A percentile compares a stretch with the other conserved stretches of the same genome.
These are phyloP conservation scores for Rhyacophila brunnea DNA, from an alignment of 1,140 invertebrate genomes.

Conservation along the genomic window DNA sequence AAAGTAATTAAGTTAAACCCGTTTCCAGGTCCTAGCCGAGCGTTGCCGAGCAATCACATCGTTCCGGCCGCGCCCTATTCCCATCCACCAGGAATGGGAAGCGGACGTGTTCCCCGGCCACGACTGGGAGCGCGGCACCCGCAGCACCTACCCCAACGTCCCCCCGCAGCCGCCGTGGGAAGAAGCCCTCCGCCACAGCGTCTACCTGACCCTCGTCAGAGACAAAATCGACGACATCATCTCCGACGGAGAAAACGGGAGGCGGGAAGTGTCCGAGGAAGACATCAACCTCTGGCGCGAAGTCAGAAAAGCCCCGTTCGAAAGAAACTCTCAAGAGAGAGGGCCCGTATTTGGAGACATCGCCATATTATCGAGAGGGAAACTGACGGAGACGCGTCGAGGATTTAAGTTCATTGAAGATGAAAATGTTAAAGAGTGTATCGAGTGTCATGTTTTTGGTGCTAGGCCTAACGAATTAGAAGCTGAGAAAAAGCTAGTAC, in stretches of 20 bases:
- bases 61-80: not conserved
- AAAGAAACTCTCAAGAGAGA: conserved; percentile 45
- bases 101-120: not conserved
- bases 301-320: conserved; percentile 55
- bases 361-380: conserved; percentile 59
- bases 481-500: conserved; percentile 23
- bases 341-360: conserved; percentile 58
- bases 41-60: conserved; percentile 1
- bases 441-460: conserved; percentile 39
- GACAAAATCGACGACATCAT: conserved; percentile 50
- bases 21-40: conserved; percentile 11
- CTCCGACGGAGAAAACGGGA: conserved; percentile 38
- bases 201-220: conserved; percentile 56
- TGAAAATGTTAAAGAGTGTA: conserved; percentile 49
- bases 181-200: conserved; percentile 58
- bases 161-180: conserved; percentile 52
- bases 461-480: conserved; percentile 30
- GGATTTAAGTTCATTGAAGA: conserved; percentile 59
- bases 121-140: not conserved
- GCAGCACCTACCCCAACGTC: not conserved
- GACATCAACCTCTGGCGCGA: conserved; percentile 54
- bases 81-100: not conserved
- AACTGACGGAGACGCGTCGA: conserved; percentile 51
- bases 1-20: no score
- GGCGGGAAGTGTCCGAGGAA: conserved; percentile 44